Conservation (phyloP, 2,888 invertebrate genomes). For the Sialis fuliginosa region DNA sequence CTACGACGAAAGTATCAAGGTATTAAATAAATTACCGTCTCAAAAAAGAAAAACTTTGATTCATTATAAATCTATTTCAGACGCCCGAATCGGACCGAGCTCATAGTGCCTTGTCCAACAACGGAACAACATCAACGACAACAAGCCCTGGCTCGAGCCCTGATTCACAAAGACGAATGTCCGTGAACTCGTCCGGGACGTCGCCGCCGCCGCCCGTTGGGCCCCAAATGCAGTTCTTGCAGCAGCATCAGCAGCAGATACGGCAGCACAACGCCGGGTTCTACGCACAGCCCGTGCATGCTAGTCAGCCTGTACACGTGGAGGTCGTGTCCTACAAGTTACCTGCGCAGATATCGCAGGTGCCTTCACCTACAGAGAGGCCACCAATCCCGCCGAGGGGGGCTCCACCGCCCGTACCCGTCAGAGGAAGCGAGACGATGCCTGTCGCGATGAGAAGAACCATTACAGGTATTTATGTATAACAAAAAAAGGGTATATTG, state of each 20-base stretch:
- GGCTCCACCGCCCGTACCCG: conserved; percentile 36
- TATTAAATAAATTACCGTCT: not conserved
- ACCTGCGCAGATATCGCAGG: too few species aligned
- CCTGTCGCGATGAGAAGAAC: conserved; percentile 7
- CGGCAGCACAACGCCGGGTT: conserved; percentile 14
- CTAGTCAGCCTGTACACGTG: not conserved
- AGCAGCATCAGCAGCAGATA: conserved; percentile 22
- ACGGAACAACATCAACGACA: conserved; percentile 30
- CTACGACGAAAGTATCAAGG: conserved; percentile 50
- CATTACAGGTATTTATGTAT: conserved; percentile 17
- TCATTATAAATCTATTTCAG: not conserved
- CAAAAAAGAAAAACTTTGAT: not conserved
- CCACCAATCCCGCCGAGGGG: conserved; percentile 40
- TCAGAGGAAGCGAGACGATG: conserved; percentile 20
- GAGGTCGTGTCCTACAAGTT: not conserved
- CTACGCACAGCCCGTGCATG: not conserved
- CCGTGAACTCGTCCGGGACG: conserved; percentile 17
- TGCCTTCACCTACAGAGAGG: conserved; percentile 24
- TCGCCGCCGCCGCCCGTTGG: conserved; percentile 11
- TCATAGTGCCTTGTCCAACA: conserved; percentile 18
- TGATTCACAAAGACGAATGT: conserved; percentile 27
- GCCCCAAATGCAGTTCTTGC: conserved; percentile 34
- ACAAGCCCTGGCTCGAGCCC: conserved; percentile 37
- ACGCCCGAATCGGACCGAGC: conserved; percentile 19
- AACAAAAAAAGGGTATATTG: not conserved